Evolutionary conservation across 2,888 invertebrate species (phyloP).

Genomic region (Nomada ferruginata): DNA sequence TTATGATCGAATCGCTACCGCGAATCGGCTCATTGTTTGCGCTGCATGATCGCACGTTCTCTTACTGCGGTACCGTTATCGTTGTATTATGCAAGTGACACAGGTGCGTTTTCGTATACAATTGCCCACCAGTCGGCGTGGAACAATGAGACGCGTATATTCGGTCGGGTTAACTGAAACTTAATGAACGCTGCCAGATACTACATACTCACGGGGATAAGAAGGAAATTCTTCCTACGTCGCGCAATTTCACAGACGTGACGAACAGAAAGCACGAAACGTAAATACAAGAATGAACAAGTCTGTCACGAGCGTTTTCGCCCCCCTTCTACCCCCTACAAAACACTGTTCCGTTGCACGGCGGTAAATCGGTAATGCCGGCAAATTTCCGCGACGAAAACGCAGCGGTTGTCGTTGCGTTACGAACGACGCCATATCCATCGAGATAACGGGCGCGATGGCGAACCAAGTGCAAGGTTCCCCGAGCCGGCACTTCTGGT

Average conservation of each 20-base stretch:
- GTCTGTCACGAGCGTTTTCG: slow-evolving; percentile 9
- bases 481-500: slow-evolving; percentile 17
- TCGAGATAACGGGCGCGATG: slow-evolving; percentile 39
- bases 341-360: slow-evolving; percentile 40
- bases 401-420: not conserved
- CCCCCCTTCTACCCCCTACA: slow-evolving; percentile 4
- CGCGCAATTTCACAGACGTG: not conserved
- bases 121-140: slow-evolving; percentile 16
- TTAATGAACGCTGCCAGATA: no score
- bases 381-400: slow-evolving; percentile 50
- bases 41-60: slow-evolving; percentile 26
- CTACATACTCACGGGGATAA: not conserved
- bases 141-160: slow-evolving; percentile 47
- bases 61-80: slow-evolving; percentile 48
- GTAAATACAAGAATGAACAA: not conserved
- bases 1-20: slow-evolving; percentile 43
- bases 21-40: slow-evolving; percentile 55
- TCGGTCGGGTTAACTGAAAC: not conserved
- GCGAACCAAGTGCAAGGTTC: slow-evolving; percentile 29
- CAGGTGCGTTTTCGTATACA: slow-evolving; percentile 55
- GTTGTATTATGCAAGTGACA: slow-evolving; percentile 57
- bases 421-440: slow-evolving; percentile 27
- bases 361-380: slow-evolving; percentile 57
- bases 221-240: not conserved
- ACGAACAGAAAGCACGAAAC: not conserved